Evolutionary conservation across 2,113 vertebrate genomes (phyloP).

Genomic region (Callipepla squamata): DNA sequence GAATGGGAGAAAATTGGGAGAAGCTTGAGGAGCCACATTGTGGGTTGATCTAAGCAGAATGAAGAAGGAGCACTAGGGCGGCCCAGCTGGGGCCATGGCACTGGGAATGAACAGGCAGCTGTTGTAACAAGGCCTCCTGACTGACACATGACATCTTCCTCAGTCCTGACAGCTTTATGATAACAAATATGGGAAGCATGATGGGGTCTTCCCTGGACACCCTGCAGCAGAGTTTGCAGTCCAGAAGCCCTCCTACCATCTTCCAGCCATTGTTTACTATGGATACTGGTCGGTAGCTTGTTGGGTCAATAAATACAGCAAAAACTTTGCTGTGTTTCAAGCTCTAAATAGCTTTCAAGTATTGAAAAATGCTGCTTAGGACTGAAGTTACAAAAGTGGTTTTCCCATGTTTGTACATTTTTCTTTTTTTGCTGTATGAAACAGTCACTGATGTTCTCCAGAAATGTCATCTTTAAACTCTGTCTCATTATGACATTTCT

Average conservation of each 20-base stretch:
- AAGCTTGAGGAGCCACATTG: not conserved
- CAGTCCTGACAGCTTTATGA: not conserved
- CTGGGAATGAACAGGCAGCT: not conserved
- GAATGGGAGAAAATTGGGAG: not conserved
- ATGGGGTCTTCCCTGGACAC: not conserved
- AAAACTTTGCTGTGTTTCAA: not conserved
- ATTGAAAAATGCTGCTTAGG: not conserved
- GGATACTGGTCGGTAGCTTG: not conserved
- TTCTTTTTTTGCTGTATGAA: not conserved
- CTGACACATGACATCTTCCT: not conserved
- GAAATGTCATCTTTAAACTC: not conserved
- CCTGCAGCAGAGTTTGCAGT: not conserved
- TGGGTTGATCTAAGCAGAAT: not conserved
- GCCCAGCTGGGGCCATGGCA: not conserved
- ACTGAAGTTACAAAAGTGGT: not conserved
- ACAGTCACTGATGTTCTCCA: not conserved
- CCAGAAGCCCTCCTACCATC: not conserved
- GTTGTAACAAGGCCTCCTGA: not conserved
- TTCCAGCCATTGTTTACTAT: not conserved
- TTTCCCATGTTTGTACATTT: not conserved
- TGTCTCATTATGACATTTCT: not conserved
- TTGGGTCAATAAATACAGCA: not conserved
- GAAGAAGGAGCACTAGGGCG: not conserved
- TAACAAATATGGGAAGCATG: fast-evolving
- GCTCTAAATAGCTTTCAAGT: not conserved